phyloP scores from a whole-genome alignment of 2,888 invertebrate genomes.

The Cantharis flavilabris region DNA sequence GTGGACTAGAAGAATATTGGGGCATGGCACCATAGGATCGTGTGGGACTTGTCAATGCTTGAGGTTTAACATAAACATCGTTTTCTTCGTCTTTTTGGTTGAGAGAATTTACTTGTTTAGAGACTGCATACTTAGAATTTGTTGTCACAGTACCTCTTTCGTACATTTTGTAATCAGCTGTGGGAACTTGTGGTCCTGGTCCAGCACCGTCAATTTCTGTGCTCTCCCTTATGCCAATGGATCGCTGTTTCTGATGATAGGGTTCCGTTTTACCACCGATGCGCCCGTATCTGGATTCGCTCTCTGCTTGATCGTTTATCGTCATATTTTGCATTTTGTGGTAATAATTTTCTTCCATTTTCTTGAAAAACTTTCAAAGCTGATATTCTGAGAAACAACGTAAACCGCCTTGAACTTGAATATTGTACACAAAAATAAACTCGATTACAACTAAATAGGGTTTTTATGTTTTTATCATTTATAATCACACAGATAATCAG shows the following conservation, averaged over 20 bases:
- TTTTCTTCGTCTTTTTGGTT: conserved; percentile 54
- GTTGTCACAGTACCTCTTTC: conserved; percentile 78
- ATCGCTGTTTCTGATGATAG: conserved; percentile 58
- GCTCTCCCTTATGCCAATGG: conserved; percentile 69
- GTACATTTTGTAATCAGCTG: conserved; percentile 62
- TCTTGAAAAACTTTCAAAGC: neutral
- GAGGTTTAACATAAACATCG: conserved; percentile 55
- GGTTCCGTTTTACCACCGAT: conserved; percentile 50
- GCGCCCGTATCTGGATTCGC: conserved; percentile 51
- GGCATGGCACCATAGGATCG: conserved; percentile 67
- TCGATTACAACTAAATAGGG: neutral
- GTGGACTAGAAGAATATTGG: conserved; percentile 60
- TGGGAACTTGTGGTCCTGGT: conserved; percentile 37
- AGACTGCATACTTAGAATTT: conserved; percentile 77
- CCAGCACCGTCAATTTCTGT: conserved; percentile 60
- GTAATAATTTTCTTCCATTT: conserved; percentile 45
- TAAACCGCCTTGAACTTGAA: neutral
- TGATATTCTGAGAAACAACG: neutral
- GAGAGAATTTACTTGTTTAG: conserved; percentile 72
- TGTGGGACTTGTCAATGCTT: conserved; percentile 53
- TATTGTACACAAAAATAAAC: neutral
- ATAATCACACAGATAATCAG: neutral
- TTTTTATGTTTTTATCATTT: neutral
- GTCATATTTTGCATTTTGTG: conserved; percentile 51
- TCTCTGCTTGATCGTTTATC: conserved; percentile 41